Conservation (phyloP, 2,797 vertebrate species). For the Tolypeutes matacus region DNA sequence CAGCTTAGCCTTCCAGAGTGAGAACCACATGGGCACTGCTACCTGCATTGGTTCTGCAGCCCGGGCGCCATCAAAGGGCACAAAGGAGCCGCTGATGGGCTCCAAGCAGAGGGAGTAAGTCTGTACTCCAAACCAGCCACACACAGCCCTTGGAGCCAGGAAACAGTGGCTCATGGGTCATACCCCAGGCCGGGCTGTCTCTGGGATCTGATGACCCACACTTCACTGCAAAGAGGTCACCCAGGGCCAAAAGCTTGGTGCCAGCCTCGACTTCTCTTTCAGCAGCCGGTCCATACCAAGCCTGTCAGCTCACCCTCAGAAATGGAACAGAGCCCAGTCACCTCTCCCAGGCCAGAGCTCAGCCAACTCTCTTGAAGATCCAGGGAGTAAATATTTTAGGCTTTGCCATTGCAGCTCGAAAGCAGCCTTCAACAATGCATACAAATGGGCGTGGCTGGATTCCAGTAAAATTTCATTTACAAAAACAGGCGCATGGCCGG, state of each 20-base stretch:
- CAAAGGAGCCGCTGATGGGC: not conserved
- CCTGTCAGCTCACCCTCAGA: not conserved
- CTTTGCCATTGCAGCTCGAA: not conserved
- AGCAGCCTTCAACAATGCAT: not conserved
- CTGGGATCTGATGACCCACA: not conserved
- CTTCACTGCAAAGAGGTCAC: not conserved
- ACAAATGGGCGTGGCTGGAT: not conserved
- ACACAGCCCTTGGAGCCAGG: not conserved
- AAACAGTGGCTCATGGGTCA: not conserved
- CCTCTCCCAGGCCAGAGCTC: not conserved
- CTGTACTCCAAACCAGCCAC: not conserved
- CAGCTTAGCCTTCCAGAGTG: no score
- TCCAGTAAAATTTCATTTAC: not conserved
- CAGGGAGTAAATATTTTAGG: not conserved
- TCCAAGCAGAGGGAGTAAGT: no score
- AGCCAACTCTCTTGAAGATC: not conserved
- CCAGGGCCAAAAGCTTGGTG: not conserved
- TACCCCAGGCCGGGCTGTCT: not conserved
- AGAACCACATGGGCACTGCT: not conserved
- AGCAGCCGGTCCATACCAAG: rapidly evolving
- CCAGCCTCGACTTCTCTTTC: no score
- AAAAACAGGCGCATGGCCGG: not conserved
- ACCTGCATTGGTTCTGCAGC: not conserved
- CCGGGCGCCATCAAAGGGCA: not conserved
- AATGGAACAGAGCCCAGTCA: not conserved